A percentile compares a stretch with the other conserved stretches of the same genome.
Evolutionary conservation across 2,113 vertebrate species (phyloP).

Genomic region (Prochilodus magdalenae): DNA sequence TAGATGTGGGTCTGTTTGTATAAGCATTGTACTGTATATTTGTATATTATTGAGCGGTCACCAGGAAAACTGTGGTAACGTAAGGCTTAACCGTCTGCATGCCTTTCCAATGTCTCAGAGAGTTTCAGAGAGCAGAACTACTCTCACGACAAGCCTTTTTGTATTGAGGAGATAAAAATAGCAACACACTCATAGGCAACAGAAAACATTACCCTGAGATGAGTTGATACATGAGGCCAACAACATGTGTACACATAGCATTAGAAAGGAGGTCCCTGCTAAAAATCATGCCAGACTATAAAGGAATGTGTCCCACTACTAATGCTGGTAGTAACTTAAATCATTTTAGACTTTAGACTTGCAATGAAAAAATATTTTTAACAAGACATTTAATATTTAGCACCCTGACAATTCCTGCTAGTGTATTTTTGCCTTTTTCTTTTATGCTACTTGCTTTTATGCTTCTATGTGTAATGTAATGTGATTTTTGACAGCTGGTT

Average conservation of each 20-base stretch:
- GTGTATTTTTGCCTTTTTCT: no score
- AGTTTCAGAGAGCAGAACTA: not conserved
- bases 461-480: no score
- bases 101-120: not conserved
- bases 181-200: not conserved
- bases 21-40: no score
- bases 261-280: not conserved
- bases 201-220: conserved; percentile 16
- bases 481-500: no score
- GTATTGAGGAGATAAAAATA: conserved; percentile 17
- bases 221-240: not conserved
- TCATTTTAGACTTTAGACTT: no score
- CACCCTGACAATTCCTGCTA: no score
- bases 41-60: no score
- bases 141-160: conserved; percentile 26
- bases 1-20: not conserved
- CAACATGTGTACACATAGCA: not conserved
- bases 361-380: no score
- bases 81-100: not conserved
- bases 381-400: no score
- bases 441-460: no score
- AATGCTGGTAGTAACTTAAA: no score
- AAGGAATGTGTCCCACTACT: not conserved
- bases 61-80: not conserved
- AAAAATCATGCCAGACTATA: not conserved